These are phyloP conservation scores for Mola mola DNA, from an alignment of 2,113 vertebrate species.

Conservation along the genomic window DNA sequence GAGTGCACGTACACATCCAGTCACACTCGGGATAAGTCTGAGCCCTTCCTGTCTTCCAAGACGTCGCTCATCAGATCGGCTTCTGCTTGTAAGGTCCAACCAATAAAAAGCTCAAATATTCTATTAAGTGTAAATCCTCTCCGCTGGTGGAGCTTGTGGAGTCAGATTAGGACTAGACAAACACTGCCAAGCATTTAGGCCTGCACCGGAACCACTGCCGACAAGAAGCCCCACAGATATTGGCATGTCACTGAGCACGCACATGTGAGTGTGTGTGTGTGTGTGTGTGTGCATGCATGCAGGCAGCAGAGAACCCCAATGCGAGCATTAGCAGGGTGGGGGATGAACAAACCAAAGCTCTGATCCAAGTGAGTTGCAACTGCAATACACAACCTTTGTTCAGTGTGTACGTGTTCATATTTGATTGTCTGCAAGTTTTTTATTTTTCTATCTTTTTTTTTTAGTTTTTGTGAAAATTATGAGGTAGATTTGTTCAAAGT, in stretches of 20 bases:
- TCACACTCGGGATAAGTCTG: constrained; percentile 30
- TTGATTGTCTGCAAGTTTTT: background rate
- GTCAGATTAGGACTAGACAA: constrained; percentile 69
- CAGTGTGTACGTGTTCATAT: constrained; percentile 13
- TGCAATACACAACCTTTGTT: constrained; percentile 51
- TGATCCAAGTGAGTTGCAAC: constrained; percentile 52
- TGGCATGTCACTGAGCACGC: constrained; percentile 30
- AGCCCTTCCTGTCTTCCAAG: constrained; percentile 35
- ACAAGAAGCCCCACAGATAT: constrained; percentile 54
- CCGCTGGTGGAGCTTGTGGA: constrained; percentile 52
- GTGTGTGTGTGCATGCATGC: constrained; percentile 22
- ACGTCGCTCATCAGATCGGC: constrained; percentile 55
- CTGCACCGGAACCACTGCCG: constrained; percentile 46
- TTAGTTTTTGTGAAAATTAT: too few species aligned
- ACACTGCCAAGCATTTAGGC: constrained; percentile 57
- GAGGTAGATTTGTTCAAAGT: too few species aligned
- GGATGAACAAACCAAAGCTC: constrained; percentile 64
- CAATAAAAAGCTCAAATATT: constrained; percentile 69
- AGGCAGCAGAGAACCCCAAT: constrained; percentile 36
- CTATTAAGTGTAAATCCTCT: constrained; percentile 71
- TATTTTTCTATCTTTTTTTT: background rate
- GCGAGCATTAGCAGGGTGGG: constrained; percentile 61
- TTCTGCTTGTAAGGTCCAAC: constrained; percentile 46
- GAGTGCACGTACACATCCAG: constrained; percentile 29
- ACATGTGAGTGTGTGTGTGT: constrained; percentile 19